Percentiles rank a stretch among this genome's conserved stretches.
These are phyloP conservation scores for Formicarius rufipectus DNA, from an alignment of 2,113 vertebrate genomes.

Conservation along the genomic window DNA sequence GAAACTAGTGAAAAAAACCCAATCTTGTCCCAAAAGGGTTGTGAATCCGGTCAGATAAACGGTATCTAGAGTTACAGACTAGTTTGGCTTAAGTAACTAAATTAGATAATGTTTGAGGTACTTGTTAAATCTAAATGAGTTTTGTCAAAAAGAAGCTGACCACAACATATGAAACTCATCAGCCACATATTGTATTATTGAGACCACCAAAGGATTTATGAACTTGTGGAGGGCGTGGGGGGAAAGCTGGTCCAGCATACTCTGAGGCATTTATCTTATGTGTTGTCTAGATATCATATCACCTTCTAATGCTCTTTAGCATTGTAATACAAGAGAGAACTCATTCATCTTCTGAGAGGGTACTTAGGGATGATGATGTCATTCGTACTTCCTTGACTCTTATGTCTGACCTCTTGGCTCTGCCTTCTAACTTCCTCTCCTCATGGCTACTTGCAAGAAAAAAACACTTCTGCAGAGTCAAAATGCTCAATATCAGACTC, in stretches of 20 bases:
- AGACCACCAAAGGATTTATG: slow-evolving; percentile 52
- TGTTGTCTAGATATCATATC: slow-evolving; percentile 76
- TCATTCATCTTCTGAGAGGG: slow-evolving; percentile 64
- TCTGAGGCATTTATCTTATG: slow-evolving; percentile 67
- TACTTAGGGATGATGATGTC: slow-evolving; percentile 80
- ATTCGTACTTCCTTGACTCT: slow-evolving; percentile 73
- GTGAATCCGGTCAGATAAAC: not conserved
- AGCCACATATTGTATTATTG: slow-evolving; percentile 31
- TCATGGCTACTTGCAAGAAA: slow-evolving; percentile 29
- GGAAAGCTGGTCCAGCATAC: slow-evolving; percentile 48
- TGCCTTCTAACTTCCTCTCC: slow-evolving; percentile 55
- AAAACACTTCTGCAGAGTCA: not conserved
- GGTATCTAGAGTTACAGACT: not conserved
- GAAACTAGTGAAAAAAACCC: slow-evolving; percentile 33
- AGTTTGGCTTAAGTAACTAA: not conserved
- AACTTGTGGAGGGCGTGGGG: slow-evolving; percentile 19
- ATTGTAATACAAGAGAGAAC: slow-evolving; percentile 73
- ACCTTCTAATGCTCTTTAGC: slow-evolving; percentile 82
- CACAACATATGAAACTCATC: slow-evolving; percentile 20
- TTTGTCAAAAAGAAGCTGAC: slow-evolving; percentile 33
- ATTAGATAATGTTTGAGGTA: slow-evolving; percentile 33
- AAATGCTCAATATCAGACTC: slow-evolving; percentile 1
- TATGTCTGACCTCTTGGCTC: slow-evolving; percentile 57
- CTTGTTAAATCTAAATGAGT: slow-evolving; percentile 34
- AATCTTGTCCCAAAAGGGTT: not conserved